A percentile compares a stretch with the other conserved stretches of the same genome.
These are phyloP conservation scores for Heteropelma amictum DNA, from an alignment of 2,888 invertebrate genomes.

Conservation along the genomic window DNA sequence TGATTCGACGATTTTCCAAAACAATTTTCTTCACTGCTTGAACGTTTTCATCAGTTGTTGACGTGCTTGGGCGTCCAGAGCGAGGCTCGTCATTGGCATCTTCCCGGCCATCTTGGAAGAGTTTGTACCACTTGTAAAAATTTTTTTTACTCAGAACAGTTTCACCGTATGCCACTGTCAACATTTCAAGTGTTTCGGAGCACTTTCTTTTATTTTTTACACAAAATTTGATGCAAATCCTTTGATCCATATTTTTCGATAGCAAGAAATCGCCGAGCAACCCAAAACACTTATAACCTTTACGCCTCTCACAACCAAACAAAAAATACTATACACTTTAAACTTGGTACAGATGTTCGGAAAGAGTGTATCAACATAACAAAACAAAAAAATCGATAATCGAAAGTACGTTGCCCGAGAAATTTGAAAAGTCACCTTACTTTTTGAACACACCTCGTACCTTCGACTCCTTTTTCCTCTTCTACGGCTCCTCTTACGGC, in stretches of 20 bases:
- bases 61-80: slow-evolving; percentile 48
- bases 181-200: slow-evolving; percentile 21
- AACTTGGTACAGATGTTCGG: too few relatives aligned
- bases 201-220: slow-evolving; percentile 32
- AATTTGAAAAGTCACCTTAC: too few relatives aligned
- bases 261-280: slow-evolving; percentile 30
- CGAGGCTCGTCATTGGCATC: slow-evolving; percentile 36
- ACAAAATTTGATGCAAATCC: slow-evolving; percentile 28
- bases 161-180: slow-evolving; percentile 28
- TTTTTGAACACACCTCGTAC: too few relatives aligned
- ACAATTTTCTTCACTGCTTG: slow-evolving; percentile 60
- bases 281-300: too few relatives aligned
- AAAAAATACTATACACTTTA: too few relatives aligned
- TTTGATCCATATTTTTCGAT: slow-evolving; percentile 37
- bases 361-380: too few relatives aligned
- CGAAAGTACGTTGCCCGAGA: too few relatives aligned
- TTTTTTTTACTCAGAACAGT: not conserved
- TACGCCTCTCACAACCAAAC: too few relatives aligned
- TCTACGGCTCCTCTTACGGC: too few relatives aligned
- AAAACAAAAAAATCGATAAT: too few relatives aligned
- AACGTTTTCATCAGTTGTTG: slow-evolving; percentile 62
- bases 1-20: slow-evolving; percentile 31
- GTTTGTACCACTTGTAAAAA: slow-evolving; percentile 32
- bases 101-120: slow-evolving; percentile 41
- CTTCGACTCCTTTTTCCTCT: too few relatives aligned